A percentile compares a stretch with the other conserved stretches of the same genome.
These are phyloP conservation scores for Drosophila seguyi DNA, from an alignment of 1,140 invertebrate species.

Conservation along the genomic window DNA sequence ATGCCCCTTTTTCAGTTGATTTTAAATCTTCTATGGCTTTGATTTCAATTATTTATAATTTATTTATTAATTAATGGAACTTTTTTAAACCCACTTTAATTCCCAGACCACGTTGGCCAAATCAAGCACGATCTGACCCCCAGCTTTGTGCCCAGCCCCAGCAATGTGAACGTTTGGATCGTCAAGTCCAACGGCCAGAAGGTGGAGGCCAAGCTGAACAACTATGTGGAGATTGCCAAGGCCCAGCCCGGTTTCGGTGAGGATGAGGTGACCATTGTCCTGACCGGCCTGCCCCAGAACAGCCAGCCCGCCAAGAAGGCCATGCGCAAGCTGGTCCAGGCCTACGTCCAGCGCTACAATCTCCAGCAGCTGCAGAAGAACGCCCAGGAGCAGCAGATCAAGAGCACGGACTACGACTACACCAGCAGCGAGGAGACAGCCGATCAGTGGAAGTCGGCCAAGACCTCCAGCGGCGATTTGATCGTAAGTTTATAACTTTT, in stretches of 20 bases:
- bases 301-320: conserved; percentile 59
- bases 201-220: conserved; percentile 68
- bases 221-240: conserved; percentile 64
- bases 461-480: conserved; percentile 63
- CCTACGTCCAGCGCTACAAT: conserved; percentile 73
- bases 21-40: too few relatives aligned
- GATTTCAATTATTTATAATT: too few relatives aligned
- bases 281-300: conserved; percentile 73
- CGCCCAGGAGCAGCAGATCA: conserved; percentile 52
- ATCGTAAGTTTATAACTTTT: conserved; percentile 53
- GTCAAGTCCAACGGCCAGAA: conserved; percentile 71
- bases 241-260: conserved; percentile 62
- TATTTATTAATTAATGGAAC: background rate
- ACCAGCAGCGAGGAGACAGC: conserved; percentile 74
- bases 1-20: too few relatives aligned
- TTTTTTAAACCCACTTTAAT: background rate
- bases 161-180: conserved; percentile 73
- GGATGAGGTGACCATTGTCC: conserved; percentile 78
- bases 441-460: conserved; percentile 67
- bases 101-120: conserved; percentile 68
- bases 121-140: conserved; percentile 68
- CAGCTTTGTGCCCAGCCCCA: conserved; percentile 76
- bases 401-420: conserved; percentile 53
- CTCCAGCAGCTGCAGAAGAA: conserved; percentile 66
- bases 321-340: conserved; percentile 64